phyloP scores from a whole-genome alignment of 2,113 vertebrate species.

The Muntiacus reevesi region DNA sequence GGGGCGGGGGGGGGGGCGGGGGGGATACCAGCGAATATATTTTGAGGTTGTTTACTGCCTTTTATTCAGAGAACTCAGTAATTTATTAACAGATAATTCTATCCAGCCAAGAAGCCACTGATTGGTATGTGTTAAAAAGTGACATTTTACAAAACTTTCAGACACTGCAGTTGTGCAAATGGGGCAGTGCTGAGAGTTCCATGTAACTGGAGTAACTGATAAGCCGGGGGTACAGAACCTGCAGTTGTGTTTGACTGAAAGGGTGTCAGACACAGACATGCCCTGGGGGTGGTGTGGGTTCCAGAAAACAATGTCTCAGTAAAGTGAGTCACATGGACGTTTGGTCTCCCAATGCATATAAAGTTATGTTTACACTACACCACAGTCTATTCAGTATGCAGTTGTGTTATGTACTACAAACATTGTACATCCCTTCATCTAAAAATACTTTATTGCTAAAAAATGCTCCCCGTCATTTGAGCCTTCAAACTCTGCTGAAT shows the following conservation, averaged over 20 bases:
- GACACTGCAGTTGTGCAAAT: no score
- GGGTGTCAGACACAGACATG: background rate
- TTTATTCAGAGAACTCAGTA: background rate
- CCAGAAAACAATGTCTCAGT: background rate
- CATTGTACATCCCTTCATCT: background rate
- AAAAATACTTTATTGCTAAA: background rate
- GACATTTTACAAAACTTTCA: background rate
- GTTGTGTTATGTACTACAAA: background rate
- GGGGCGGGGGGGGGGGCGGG: no score
- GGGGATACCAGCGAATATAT: background rate
- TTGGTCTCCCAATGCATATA: background rate
- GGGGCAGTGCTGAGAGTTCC: background rate
- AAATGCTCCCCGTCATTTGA: background rate
- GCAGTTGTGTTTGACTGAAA: background rate
- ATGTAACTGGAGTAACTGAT: background rate
- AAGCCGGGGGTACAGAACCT: background rate
- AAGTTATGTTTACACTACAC: no score
- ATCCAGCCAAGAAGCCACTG: background rate
- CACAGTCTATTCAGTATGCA: background rate
- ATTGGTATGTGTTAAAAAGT: background rate
- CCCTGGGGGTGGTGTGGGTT: background rate
- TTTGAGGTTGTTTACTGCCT: background rate
- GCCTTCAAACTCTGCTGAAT: background rate
- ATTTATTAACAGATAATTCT: slow-evolving; percentile 31
- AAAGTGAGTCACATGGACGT: background rate